Conservation (phyloP, 2,113 vertebrate species). For the Notothenia rossii region DNA sequence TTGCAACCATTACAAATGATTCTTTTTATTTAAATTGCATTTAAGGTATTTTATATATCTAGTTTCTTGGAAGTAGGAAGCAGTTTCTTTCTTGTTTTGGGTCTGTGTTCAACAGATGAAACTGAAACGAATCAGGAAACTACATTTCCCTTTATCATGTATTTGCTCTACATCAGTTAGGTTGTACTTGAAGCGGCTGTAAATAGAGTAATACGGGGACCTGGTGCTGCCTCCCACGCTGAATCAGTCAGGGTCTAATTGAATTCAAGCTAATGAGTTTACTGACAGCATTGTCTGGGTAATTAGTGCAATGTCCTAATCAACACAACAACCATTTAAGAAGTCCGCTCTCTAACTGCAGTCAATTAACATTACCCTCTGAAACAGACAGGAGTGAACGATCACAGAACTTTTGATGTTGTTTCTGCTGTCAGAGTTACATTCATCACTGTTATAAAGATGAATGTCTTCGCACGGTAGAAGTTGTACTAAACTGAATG, state of each 20-base stretch:
- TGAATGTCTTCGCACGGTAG: neutral
- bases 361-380: neutral
- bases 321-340: conserved; percentile 49
- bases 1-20: no score
- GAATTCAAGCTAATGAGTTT: conserved; percentile 77
- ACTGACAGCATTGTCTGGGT: conserved; percentile 67
- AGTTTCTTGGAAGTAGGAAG: no score
- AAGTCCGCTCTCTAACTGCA: conserved; percentile 36
- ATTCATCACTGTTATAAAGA: conserved; percentile 12
- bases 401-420: conserved; percentile 33
- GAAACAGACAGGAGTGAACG: conserved; percentile 37
- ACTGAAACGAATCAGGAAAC: no score
- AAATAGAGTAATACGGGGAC: neutral
- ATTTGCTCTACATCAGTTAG: no score
- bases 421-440: neutral
- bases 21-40: no score
- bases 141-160: no score
- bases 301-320: conserved; percentile 69
- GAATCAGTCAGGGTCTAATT: conserved; percentile 66
- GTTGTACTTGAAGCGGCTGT: neutral
- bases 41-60: no score
- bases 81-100: no score
- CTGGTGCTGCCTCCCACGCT: conserved; percentile 14
- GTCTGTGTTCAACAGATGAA: no score
- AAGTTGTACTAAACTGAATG: conserved; percentile 11